A percentile compares a stretch with the other conserved stretches of the same genome.
Conservation (phyloP, 2,113 vertebrate genomes). For the Azemiops feae region DNA sequence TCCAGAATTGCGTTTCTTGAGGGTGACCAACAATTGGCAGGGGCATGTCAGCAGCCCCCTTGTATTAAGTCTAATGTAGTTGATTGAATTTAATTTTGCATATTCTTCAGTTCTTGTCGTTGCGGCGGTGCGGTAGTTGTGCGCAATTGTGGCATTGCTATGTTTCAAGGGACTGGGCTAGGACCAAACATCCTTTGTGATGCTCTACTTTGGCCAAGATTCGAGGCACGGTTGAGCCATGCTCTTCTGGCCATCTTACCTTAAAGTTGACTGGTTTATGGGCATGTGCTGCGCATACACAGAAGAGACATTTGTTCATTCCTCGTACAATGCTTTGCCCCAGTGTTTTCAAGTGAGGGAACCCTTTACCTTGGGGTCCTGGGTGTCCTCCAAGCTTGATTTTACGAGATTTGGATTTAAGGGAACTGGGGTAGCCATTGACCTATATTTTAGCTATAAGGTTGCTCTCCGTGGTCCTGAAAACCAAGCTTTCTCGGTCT, state of each 20-base stretch:
- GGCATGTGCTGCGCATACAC: neutral
- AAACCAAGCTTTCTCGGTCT: neutral
- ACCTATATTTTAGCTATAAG: neutral
- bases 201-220: neutral
- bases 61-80: neutral
- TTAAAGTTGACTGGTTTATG: neutral
- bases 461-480: neutral
- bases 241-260: neutral
- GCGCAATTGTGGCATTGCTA: neutral
- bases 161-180: neutral
- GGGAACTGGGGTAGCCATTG: neutral
- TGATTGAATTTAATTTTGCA: neutral
- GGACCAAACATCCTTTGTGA: neutral
- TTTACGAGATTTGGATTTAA: neutral
- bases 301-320: neutral
- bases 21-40: neutral
- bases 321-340: neutral
- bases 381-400: neutral
- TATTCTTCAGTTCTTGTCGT: neutral
- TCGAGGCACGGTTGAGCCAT: neutral
- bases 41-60: neutral
- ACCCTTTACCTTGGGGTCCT: neutral
- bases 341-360: neutral
- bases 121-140: neutral
- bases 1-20: neutral